Evolutionary conservation across 1,140 invertebrate genomes (phyloP), one percentile per base, ranked within the genome.

Genomic region (Euwallacea fornicatus): DNA sequence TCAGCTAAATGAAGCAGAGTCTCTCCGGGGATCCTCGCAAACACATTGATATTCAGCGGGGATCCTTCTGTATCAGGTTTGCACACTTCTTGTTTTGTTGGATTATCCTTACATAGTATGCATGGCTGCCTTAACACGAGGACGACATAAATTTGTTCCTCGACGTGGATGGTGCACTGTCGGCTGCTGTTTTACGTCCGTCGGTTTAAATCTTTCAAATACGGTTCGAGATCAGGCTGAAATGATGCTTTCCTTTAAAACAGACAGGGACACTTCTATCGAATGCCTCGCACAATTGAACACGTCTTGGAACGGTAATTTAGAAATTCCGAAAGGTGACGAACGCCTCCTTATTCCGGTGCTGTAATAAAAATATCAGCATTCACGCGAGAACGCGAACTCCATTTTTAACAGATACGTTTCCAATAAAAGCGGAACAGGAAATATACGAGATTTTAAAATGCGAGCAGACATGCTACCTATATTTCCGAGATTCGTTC

Each of bases 11-110:
- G 62, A 71, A 55, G 60, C 58, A 54, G 42, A 61, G 66, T 33
- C 58, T 50, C 66, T 42, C 58, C 7, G 15, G 66, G 58, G 66
- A 61, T 41, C 43, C 44, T 42, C 43, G 21, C 59, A 33, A 41
- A 63, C 66, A 68, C 63, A 70, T 70, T 70, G 68, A 70, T 70
- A 70, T 70, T 62, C 68, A 70, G 68, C 59, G 59, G 68, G 68
- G 68, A 70, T 50, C 68, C 59, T 63, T 63, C 68, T 70, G 54
- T 70, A 70, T 70, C 68, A 63, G 68, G 68, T 70, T 70, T 63
- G 68, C 46, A 63, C 59, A 70, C 68, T 70, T 70, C 68, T 68
- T 70, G 68, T 70, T 70, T 70, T 63, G 68, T 62, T 60, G 56
- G 66, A 70, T 70, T 70, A 70, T 70, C 68, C 68, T 64, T 70